A percentile compares a stretch with the other conserved stretches of the same genome.
These are phyloP conservation scores for Calonectris borealis DNA, from an alignment of 2,113 vertebrate species.

Conservation along the genomic window DNA sequence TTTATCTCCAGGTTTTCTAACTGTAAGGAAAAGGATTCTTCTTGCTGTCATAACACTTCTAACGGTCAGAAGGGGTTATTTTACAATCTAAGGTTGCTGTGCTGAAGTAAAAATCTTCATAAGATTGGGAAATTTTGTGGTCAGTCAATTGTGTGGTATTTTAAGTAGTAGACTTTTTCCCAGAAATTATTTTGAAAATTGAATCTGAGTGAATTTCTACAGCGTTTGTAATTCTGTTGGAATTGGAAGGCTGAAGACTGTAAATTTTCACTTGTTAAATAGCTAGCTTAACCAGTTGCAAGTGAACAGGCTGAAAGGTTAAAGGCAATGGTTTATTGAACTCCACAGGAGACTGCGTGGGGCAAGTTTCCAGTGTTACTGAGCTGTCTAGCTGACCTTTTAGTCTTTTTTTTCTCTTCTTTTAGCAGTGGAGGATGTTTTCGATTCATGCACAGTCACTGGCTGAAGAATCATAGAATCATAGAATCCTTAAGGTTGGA, in stretches of 20 bases:
- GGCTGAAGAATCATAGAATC: background rate
- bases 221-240: background rate
- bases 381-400: background rate
- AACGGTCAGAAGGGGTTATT: background rate
- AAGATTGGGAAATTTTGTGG: background rate
- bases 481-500: too few species aligned
- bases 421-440: background rate
- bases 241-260: background rate
- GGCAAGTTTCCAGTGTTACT: background rate
- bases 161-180: constrained; percentile 13
- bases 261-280: constrained; percentile 15
- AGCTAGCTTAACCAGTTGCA: background rate
- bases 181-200: constrained; percentile 21
- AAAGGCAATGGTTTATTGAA: background rate
- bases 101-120: background rate
- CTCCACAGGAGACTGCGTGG: background rate
- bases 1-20: background rate
- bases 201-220: background rate
- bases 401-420: background rate
- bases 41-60: background rate
- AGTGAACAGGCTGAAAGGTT: background rate
- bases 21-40: background rate
- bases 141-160: background rate
- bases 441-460: background rate
- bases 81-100: background rate